These are phyloP conservation scores for Paramuricea clavata DNA, from an alignment of 92 coral and sea anemone species.

Conservation along the genomic window DNA sequence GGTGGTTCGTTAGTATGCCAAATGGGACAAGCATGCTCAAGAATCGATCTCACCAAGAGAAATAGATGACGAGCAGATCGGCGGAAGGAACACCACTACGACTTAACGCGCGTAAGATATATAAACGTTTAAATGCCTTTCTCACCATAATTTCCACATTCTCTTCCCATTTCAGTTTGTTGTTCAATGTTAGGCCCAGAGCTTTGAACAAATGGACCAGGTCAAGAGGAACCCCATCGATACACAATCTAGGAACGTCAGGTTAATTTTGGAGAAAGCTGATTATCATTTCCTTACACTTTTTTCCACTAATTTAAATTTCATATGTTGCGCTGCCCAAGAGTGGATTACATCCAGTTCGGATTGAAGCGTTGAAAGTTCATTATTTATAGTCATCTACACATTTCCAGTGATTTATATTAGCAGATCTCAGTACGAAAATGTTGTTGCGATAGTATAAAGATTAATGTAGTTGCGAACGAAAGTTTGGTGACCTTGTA, in stretches of 20 bases:
- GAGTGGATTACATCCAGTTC: too few species aligned
- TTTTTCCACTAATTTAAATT: too few species aligned
- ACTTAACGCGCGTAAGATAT: not conserved
- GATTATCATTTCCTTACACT: too few species aligned
- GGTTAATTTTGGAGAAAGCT: too few species aligned
- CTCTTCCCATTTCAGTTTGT: not conserved
- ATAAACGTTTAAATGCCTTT: not conserved
- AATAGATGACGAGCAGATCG: not conserved
- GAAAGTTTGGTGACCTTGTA: too few species aligned
- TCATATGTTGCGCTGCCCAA: too few species aligned
- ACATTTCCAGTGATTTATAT: too few species aligned
- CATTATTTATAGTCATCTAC: too few species aligned
- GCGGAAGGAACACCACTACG: not conserved
- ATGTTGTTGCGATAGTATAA: not conserved
- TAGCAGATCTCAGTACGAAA: not conserved
- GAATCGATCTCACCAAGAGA: not conserved
- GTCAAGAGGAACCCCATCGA: too few species aligned
- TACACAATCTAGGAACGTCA: too few species aligned
- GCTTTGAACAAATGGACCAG: not conserved
- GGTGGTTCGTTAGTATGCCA: not conserved
- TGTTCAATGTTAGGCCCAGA: not conserved
- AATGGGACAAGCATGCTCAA: not conserved
- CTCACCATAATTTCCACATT: not conserved
- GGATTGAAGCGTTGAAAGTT: too few species aligned
- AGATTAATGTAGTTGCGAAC: too few species aligned